Conservation (phyloP, 2,797 vertebrate genomes). For the Catostomus latipinnis region DNA sequence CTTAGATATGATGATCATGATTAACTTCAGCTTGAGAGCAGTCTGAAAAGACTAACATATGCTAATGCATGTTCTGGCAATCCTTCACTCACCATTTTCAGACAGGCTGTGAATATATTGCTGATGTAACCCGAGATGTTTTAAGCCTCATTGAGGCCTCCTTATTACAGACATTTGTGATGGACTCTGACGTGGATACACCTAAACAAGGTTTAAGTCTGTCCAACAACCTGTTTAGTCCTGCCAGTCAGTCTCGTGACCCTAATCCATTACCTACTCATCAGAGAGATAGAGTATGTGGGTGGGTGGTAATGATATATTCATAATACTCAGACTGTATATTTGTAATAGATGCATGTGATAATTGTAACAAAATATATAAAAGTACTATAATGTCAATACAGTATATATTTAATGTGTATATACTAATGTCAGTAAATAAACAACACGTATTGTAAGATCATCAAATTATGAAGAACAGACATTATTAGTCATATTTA, state of each 20-base stretch:
- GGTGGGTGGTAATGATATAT: background rate
- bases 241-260: slow-evolving; percentile 17
- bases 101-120: background rate
- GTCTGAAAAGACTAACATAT: background rate
- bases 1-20: background rate
- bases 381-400: too few relatives aligned
- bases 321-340: too few relatives aligned
- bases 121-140: slow-evolving; percentile 11
- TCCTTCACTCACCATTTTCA: slow-evolving; percentile 7
- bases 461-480: too few relatives aligned
- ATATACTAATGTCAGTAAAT: too few relatives aligned
- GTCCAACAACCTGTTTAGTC: slow-evolving; percentile 34
- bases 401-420: too few relatives aligned
- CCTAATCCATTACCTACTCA: slow-evolving; percentile 40
- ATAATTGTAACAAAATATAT: too few relatives aligned
- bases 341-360: too few relatives aligned
- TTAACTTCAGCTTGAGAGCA: background rate
- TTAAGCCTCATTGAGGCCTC: background rate
- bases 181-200: background rate
- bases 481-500: too few relatives aligned
- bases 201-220: slow-evolving; percentile 30
- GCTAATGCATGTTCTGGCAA: background rate
- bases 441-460: too few relatives aligned
- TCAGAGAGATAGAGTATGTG: slow-evolving; percentile 13
- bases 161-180: slow-evolving; percentile 4